Percentiles rank a stretch among this genome's conserved stretches.
Evolutionary conservation across 1,140 invertebrate species (phyloP).

Genomic region (Frieseomelitta varia): DNA sequence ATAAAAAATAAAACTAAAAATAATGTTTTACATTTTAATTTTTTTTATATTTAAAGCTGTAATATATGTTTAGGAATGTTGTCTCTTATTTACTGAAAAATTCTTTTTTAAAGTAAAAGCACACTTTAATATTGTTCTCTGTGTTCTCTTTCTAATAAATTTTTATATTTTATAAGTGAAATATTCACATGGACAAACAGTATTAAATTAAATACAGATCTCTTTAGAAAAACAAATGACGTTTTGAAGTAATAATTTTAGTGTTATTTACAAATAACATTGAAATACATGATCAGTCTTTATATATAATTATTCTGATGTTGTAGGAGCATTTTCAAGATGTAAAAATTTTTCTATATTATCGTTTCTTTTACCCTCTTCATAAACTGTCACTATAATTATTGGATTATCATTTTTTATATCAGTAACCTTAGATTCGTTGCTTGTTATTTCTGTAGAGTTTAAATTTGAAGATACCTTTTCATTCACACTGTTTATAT

Average conservation of each 20-base stretch:
- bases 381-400: neutral
- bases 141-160: neutral
- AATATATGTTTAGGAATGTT: conserved; percentile 57
- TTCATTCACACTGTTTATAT: neutral
- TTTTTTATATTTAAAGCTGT: conserved; percentile 50
- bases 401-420: neutral
- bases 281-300: neutral
- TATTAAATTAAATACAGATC: neutral
- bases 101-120: conserved; percentile 7
- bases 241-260: neutral
- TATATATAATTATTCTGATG: conserved; percentile 16
- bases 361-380: neutral
- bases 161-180: neutral
- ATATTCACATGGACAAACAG: conserved; percentile 6
- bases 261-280: neutral
- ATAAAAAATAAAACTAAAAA: conserved; percentile 38
- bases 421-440: neutral
- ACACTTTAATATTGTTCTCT: conserved; percentile 2
- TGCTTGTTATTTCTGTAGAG: neutral
- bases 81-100: conserved; percentile 5
- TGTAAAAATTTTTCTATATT: neutral
- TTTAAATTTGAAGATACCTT: neutral
- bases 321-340: neutral
- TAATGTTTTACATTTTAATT: conserved; percentile 9
- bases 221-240: neutral